Evolutionary conservation across 1,140 invertebrate species (phyloP).

Genomic region (Vanessa atalanta): DNA sequence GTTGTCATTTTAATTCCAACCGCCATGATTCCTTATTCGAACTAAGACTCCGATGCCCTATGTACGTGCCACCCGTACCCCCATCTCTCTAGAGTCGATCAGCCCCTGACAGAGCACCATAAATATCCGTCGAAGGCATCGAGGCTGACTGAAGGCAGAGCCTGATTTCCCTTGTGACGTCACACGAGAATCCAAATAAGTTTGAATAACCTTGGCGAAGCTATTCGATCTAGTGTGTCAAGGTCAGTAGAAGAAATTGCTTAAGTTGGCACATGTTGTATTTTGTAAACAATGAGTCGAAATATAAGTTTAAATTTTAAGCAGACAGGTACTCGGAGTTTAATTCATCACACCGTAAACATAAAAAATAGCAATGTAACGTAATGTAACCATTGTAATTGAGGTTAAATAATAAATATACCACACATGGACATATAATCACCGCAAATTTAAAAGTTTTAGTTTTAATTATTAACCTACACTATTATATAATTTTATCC

Average conservation of each 20-base stretch:
- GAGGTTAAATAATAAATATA: no score
- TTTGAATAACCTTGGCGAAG: slow-evolving; percentile 27
- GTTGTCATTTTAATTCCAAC: slow-evolving; percentile 3
- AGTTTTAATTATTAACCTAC: no score
- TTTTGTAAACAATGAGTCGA: neutral
- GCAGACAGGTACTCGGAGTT: no score
- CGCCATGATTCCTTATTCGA: slow-evolving; percentile 12
- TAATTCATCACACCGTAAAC: no score
- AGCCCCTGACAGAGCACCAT: slow-evolving; percentile 49
- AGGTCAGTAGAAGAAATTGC: slow-evolving; percentile 16
- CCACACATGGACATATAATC: no score
- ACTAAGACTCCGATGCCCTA: slow-evolving; percentile 22
- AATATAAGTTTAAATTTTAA: neutral
- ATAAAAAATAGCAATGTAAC: no score
- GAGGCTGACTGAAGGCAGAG: slow-evolving; percentile 42
- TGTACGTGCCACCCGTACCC: slow-evolving; percentile 12
- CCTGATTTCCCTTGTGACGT: slow-evolving; percentile 67
- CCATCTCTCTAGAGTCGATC: slow-evolving; percentile 31
- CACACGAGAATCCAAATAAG: slow-evolving; percentile 37
- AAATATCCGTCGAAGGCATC: slow-evolving; percentile 55
- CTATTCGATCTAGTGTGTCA: slow-evolving; percentile 30
- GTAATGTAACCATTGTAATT: no score
- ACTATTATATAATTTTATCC: no score
- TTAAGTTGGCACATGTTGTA: neutral
- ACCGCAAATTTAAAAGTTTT: no score